A percentile compares a stretch with the other conserved stretches of the same genome.
These are phyloP conservation scores for Leuciscus waleckii DNA, from an alignment of 2,797 vertebrate genomes.

Conservation along the genomic window DNA sequence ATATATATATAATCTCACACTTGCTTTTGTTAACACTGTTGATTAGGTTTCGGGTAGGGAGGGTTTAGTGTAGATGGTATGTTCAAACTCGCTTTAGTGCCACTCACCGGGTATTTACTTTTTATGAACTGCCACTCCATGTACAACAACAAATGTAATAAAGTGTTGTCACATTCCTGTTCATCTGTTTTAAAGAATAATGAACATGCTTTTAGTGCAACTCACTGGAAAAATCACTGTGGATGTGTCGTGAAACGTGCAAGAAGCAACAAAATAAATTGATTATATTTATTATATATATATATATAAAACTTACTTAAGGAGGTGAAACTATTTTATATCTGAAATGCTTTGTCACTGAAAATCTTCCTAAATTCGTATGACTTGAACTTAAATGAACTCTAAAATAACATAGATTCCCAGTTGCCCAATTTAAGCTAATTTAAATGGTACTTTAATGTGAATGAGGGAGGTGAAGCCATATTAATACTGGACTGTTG, in stretches of 20 bases:
- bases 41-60: background rate
- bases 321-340: background rate
- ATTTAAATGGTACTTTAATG: constrained; percentile 5
- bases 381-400: background rate
- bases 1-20: background rate
- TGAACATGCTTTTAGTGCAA: background rate
- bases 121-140: background rate
- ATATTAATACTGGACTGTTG: constrained; percentile 12
- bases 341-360: background rate
- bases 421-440: background rate
- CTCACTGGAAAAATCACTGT: background rate
- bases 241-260: background rate
- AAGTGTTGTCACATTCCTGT: background rate
- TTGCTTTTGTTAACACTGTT: background rate
- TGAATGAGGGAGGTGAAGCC: background rate
- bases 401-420: background rate
- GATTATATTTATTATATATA: no score
- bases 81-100: background rate
- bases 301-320: background rate
- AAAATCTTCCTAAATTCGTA: background rate
- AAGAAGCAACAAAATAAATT: background rate
- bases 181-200: background rate
- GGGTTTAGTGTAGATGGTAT: background rate
- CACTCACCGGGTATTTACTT: background rate
- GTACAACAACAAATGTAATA: background rate